Percentiles rank a stretch among this genome's conserved stretches.
These are phyloP conservation scores for Xenopus borealis DNA, from an alignment of 2,113 vertebrate genomes.

Conservation along the genomic window DNA sequence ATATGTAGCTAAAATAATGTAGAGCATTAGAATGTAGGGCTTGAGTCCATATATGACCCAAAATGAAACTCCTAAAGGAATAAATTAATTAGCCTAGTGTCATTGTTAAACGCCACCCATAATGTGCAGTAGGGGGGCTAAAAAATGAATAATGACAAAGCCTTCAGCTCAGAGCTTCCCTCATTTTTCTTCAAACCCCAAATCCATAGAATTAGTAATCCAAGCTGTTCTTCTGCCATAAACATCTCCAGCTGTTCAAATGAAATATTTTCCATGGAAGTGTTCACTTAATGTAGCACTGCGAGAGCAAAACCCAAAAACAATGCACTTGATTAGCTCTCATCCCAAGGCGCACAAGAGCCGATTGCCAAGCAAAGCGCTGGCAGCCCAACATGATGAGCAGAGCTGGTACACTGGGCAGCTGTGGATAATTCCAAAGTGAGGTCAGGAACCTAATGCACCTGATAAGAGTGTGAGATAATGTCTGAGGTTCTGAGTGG, in stretches of 20 bases:
- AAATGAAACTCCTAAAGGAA: too few species aligned
- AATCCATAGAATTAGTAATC: conserved; percentile 26
- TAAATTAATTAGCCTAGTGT: not conserved
- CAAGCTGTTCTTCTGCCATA: conserved; percentile 29
- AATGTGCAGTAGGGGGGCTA: not conserved
- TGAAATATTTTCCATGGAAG: conserved; percentile 1
- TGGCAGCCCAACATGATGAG: not conserved
- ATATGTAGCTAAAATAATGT: too few species aligned
- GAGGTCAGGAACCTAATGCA: not conserved
- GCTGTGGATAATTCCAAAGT: not conserved
- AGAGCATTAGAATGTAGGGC: too few species aligned
- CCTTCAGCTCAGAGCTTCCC: not conserved
- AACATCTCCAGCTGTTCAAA: conserved; percentile 46
- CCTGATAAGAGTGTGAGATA: conserved; percentile 21
- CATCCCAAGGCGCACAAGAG: not conserved
- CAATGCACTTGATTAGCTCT: conserved; percentile 5
- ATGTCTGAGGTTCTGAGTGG: conserved; percentile 9
- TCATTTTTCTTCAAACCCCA: conserved; percentile 27
- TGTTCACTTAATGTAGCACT: conserved; percentile 17
- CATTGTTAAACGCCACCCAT: not conserved
- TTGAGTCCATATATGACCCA: too few species aligned
- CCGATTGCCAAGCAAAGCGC: not conserved
- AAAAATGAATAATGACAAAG: not conserved
- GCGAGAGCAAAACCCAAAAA: not conserved
- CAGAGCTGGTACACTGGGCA: not conserved